phyloP scores from a whole-genome alignment of 2,888 invertebrate species.

The Heliconius ethilla region DNA sequence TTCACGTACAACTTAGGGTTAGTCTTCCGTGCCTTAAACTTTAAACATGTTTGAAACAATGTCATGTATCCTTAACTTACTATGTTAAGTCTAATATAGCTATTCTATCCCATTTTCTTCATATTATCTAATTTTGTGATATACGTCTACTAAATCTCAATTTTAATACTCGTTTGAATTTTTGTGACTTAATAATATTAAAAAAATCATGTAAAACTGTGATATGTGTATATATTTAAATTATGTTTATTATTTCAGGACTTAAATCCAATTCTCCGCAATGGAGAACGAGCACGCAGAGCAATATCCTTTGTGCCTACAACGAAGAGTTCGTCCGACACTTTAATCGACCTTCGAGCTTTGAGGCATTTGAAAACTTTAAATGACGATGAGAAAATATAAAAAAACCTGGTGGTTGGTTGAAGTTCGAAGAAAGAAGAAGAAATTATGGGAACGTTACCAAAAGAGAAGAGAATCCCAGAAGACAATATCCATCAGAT shows the following conservation, averaged over 20 bases:
- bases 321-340: constrained; percentile 80
- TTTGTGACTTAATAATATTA: no score
- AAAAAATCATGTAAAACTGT: neutral
- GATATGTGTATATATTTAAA: no score
- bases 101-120: no score
- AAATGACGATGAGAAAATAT: constrained; percentile 68
- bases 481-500: neutral
- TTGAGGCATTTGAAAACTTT: constrained; percentile 68
- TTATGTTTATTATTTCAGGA: constrained; percentile 57
- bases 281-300: constrained; percentile 83
- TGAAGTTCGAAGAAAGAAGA: neutral
- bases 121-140: no score
- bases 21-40: neutral
- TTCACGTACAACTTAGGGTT: constrained; percentile 74
- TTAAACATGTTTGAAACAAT: neutral
- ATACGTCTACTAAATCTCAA: no score
- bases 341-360: constrained; percentile 74
- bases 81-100: neutral
- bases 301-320: constrained; percentile 87
- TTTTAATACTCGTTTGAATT: no score
- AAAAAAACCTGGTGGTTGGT: constrained; percentile 22
- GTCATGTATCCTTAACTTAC: neutral
- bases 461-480: neutral
- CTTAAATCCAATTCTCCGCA: constrained; percentile 79
- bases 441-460: neutral